phyloP scores from a whole-genome alignment of 2,797 vertebrate species.

The Poeciliopsis turneri region DNA sequence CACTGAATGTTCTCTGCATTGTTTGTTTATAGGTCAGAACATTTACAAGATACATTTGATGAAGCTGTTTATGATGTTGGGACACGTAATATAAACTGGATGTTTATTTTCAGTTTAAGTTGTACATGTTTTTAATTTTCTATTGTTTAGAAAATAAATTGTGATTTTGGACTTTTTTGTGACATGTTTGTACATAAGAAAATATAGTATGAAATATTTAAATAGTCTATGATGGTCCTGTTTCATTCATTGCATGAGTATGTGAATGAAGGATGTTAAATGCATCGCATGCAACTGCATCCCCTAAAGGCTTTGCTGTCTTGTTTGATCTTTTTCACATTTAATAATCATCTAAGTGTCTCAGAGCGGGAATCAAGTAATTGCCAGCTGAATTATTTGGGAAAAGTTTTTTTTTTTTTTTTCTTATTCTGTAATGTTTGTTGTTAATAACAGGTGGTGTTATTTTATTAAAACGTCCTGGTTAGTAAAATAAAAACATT shows the following conservation, averaged over 20 bases:
- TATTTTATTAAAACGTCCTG: no score
- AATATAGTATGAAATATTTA: neutral
- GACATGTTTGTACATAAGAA: neutral
- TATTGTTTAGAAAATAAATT: neutral
- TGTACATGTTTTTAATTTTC: neutral
- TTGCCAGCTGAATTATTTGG: neutral
- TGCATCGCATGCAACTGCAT: neutral
- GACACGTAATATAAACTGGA: neutral
- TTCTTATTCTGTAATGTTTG: no score
- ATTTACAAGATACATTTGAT: conserved; percentile 10
- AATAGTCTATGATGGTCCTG: neutral
- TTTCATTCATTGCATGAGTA: neutral
- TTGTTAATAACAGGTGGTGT: no score
- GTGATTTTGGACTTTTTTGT: neutral
- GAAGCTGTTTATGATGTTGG: conserved; percentile 33
- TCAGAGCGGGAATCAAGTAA: neutral
- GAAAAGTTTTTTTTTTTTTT: no score
- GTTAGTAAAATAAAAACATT: neutral
- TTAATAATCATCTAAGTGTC: neutral
- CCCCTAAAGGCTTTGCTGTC: neutral
- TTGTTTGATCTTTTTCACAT: neutral
- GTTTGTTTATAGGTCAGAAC: conserved; percentile 11
- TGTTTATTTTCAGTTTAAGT: neutral
- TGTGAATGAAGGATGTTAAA: neutral
- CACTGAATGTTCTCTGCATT: conserved; percentile 13